phyloP scores from a whole-genome alignment of 1,140 invertebrate genomes.

The Bombus vancouverensis region DNA sequence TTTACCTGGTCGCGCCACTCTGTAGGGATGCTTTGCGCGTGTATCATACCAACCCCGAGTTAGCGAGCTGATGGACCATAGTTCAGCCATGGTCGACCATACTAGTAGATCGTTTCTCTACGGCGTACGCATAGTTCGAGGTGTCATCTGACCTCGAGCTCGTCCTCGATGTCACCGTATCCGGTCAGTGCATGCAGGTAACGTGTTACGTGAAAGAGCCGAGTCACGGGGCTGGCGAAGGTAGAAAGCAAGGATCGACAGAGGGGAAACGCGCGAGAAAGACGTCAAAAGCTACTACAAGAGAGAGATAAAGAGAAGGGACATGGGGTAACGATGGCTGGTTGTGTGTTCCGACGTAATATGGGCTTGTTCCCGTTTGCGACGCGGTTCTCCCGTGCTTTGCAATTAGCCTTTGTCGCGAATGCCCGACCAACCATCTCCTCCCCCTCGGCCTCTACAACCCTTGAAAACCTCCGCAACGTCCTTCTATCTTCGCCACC shows the following conservation, averaged over 20 bases:
- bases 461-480: constrained; percentile 23
- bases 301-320: constrained; percentile 25
- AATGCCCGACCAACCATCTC: constrained; percentile 63
- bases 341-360: constrained; percentile 77
- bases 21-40: constrained; percentile 62
- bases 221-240: too few species aligned
- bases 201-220: constrained; percentile 1
- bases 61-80: constrained; percentile 51
- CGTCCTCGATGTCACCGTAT: constrained; percentile 24
- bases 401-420: constrained; percentile 81
- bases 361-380: constrained; percentile 78
- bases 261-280: constrained; percentile 3
- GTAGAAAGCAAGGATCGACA: neutral
- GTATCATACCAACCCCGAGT: constrained; percentile 55
- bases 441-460: neutral
- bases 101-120: constrained; percentile 46
- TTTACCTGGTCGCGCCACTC: constrained; percentile 65
- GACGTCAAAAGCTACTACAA: constrained; percentile 13
- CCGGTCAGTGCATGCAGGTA: neutral
- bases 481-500: constrained; percentile 13
- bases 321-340: constrained; percentile 25
- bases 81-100: constrained; percentile 41
- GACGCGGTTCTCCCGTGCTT: constrained; percentile 69
- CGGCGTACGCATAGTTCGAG: constrained; percentile 49
- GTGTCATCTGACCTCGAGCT: constrained; percentile 48